These are phyloP conservation scores for Uloborus plumipes DNA, from an alignment of 2,888 invertebrate species.

Conservation along the genomic window DNA sequence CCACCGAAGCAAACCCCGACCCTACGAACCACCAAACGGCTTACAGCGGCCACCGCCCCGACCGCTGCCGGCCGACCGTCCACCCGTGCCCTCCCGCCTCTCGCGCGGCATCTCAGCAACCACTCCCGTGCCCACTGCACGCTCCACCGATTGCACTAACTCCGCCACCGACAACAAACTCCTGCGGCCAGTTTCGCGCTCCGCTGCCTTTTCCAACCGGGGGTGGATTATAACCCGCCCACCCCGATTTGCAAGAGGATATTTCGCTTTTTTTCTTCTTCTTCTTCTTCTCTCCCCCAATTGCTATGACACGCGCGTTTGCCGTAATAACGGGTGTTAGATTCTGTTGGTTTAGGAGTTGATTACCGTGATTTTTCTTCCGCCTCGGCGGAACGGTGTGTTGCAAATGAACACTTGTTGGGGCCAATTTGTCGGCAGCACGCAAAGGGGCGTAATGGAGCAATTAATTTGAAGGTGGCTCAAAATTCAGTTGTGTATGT, in stretches of 20 bases:
- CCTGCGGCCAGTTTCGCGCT: conserved; percentile 40
- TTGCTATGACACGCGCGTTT: conserved; percentile 50
- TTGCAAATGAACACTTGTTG: too few relatives aligned
- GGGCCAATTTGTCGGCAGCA: too few relatives aligned
- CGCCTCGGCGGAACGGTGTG: too few relatives aligned
- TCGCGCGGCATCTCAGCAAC: neutral
- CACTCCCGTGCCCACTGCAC: neutral
- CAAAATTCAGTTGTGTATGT: too few relatives aligned
- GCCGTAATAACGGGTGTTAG: conserved; percentile 31
- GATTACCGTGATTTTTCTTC: too few relatives aligned
- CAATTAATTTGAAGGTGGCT: too few relatives aligned
- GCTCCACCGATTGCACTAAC: conserved; percentile 11
- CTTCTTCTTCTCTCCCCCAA: neutral
- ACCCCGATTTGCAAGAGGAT: conserved; percentile 29
- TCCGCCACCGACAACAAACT: conserved; percentile 21
- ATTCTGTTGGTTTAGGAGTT: neutral
- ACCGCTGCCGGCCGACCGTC: neutral
- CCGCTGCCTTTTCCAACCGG: conserved; percentile 20
- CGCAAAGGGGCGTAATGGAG: too few relatives aligned
- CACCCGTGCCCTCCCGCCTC: conserved; percentile 1
- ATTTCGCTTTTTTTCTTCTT: neutral
- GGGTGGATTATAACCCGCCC: conserved; percentile 39
- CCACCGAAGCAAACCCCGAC: too few relatives aligned
- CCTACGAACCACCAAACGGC: too few relatives aligned
- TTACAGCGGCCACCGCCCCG: conserved; percentile 1